Evolutionary conservation across 2,113 vertebrate species (phyloP).

Genomic region (Morphnarchus princeps): DNA sequence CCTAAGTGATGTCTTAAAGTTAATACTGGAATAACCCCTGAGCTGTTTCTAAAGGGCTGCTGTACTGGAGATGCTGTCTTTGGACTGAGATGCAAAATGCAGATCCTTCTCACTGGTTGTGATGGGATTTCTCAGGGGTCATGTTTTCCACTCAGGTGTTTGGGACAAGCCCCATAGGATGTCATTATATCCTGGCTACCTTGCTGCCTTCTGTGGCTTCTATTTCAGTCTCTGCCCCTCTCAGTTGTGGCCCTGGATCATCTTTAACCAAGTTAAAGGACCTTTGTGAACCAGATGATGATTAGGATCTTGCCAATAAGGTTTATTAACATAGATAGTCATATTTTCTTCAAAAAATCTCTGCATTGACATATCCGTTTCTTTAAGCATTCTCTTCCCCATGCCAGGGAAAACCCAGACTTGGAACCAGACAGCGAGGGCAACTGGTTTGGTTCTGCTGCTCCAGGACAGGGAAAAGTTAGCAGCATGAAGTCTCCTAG

Average conservation of each 20-base stretch:
- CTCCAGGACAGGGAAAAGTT: neutral
- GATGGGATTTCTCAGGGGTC: neutral
- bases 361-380: neutral
- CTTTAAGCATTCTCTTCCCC: neutral
- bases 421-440: neutral
- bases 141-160: neutral
- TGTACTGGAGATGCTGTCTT: neutral
- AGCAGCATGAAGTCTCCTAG: neutral
- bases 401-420: neutral
- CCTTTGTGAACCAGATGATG: neutral
- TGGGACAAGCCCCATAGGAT: neutral
- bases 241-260: neutral
- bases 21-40: neutral
- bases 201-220: neutral
- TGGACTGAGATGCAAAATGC: neutral
- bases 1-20: neutral
- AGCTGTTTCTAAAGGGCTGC: neutral
- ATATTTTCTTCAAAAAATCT: neutral
- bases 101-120: neutral
- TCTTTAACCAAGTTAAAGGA: neutral
- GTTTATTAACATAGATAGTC: neutral
- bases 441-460: fast-evolving
- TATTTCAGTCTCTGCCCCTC: neutral
- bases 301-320: neutral
- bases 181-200: neutral